These are phyloP conservation scores for Tadarida brasiliensis DNA, from an alignment of 2,797 vertebrate species.

Conservation along the genomic window DNA sequence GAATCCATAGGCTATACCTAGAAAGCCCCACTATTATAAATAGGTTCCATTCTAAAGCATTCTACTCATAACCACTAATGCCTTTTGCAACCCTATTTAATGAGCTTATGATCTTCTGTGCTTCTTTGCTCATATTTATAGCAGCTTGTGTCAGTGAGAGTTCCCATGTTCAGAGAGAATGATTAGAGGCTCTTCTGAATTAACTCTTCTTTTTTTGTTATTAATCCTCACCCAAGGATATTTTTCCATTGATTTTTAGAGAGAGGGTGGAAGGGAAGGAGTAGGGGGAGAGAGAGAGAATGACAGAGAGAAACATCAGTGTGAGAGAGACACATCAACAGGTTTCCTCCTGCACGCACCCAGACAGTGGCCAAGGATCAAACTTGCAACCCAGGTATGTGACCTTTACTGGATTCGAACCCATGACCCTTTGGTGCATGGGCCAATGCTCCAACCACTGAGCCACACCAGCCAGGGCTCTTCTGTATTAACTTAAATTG, in stretches of 20 bases:
- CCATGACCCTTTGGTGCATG: not conserved
- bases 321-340: not conserved
- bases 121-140: constrained; percentile 52
- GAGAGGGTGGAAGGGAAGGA: not conserved
- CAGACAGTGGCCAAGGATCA: not conserved
- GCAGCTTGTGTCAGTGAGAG: not conserved
- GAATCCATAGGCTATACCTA: constrained; percentile 35
- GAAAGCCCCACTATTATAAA: not conserved
- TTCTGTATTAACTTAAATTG: not conserved
- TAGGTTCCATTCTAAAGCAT: not conserved
- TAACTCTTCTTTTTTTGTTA: not conserved
- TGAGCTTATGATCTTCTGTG: not conserved
- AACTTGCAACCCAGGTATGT: not conserved
- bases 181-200: constrained; percentile 6
- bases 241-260: not conserved
- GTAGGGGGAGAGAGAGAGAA: too few species aligned
- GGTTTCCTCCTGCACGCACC: not conserved
- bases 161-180: not conserved
- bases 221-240: not conserved
- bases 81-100: constrained; percentile 48
- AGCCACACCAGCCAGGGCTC: not conserved
- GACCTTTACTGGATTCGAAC: not conserved
- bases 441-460: not conserved
- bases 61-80: constrained; percentile 37
- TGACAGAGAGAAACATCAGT: not conserved